Conservation (phyloP, 2,113 vertebrate genomes). For the Anhinga rufa region DNA sequence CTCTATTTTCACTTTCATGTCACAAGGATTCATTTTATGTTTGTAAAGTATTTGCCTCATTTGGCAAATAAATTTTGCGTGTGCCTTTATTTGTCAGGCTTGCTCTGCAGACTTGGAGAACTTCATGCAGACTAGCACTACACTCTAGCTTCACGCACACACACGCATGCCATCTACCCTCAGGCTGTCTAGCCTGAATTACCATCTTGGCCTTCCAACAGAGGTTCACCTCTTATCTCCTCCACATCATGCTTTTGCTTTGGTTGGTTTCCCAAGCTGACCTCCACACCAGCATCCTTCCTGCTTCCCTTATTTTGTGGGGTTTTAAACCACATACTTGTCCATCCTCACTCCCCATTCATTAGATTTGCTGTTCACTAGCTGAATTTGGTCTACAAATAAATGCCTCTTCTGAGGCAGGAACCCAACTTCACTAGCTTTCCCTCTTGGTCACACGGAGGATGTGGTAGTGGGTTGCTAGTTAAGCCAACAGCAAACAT, state of each 20-base stretch:
- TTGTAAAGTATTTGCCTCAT: background rate
- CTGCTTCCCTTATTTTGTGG: background rate
- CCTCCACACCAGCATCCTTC: background rate
- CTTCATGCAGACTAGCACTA: background rate
- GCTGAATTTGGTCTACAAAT: background rate
- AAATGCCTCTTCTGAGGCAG: background rate
- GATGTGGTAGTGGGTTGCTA: background rate
- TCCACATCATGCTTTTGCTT: background rate
- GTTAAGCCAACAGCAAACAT: background rate
- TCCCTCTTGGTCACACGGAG: background rate
- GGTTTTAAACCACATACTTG: background rate
- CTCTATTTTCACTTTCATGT: background rate
- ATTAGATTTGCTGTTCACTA: background rate
- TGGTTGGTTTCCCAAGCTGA: background rate
- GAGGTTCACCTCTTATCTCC: background rate
- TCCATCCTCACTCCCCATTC: background rate
- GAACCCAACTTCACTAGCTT: background rate
- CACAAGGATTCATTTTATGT: background rate
- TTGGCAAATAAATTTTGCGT: background rate
- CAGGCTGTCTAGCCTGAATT: background rate
- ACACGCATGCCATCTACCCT: background rate
- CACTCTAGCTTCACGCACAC: background rate
- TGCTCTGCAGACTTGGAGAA: background rate
- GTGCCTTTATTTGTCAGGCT: background rate
- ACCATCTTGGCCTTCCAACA: background rate